These are phyloP conservation scores for Adela reaumurella DNA, from an alignment of 2,888 invertebrate genomes.

Conservation along the genomic window DNA sequence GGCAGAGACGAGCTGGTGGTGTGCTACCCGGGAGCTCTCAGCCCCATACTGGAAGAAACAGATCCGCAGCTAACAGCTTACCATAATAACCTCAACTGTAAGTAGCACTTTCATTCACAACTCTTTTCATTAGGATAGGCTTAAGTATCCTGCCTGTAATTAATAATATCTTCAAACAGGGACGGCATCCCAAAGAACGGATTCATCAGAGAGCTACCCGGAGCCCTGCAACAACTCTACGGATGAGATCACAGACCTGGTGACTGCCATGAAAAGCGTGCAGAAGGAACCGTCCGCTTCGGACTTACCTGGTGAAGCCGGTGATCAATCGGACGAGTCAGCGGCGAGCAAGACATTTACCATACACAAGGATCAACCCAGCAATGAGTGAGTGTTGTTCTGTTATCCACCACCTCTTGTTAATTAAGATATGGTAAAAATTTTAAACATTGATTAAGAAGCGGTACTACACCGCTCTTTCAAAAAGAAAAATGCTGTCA, in stretches of 20 bases:
- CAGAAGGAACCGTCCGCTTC: slow-evolving; percentile 16
- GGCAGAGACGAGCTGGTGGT: slow-evolving; percentile 38
- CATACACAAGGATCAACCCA: slow-evolving; percentile 26
- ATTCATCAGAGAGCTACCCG: slow-evolving; percentile 44
- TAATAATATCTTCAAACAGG: too few species aligned
- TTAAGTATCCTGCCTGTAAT: too few species aligned
- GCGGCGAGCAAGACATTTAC: slow-evolving; percentile 26
- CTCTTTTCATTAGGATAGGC: too few species aligned
- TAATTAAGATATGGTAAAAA: too few species aligned
- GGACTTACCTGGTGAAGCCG: slow-evolving; percentile 26
- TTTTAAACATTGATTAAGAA: too few species aligned
- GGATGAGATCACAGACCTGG: slow-evolving; percentile 34
- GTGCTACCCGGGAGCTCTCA: slow-evolving; percentile 38
- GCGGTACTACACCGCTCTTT: too few species aligned
- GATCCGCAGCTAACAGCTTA: slow-evolving; percentile 38
- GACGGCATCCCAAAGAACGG: slow-evolving; percentile 34
- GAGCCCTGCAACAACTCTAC: slow-evolving; percentile 46
- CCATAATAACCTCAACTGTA: slow-evolving; percentile 37
- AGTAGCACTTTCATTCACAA: too few species aligned
- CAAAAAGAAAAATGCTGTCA: too few species aligned
- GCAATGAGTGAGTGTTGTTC: slow-evolving; percentile 34
- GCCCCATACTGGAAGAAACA: slow-evolving; percentile 45
- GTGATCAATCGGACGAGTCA: slow-evolving; percentile 13
- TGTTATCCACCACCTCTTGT: too few species aligned
- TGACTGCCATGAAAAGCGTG: slow-evolving; percentile 18